Evolutionary conservation across 37 sponge, comb jelly and placozoan genomes (phyloP).

Genomic region (Cliona cf. orientalis): DNA sequence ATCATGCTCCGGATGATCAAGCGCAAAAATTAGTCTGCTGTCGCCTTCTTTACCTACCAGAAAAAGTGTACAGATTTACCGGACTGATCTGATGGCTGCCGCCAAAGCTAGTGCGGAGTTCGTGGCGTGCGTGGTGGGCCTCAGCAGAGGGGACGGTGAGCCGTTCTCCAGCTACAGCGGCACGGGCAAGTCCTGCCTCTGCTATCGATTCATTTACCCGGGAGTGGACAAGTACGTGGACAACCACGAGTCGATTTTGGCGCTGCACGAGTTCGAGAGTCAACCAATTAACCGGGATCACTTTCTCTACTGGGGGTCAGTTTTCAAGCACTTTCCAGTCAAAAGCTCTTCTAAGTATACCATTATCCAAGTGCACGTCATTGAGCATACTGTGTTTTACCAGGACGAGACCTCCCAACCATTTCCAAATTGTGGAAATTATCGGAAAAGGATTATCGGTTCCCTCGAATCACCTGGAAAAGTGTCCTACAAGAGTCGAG

Average conservation of each 20-base stretch:
- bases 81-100: too few relatives aligned
- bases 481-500: slow-evolving; percentile 47
- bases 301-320: slow-evolving; percentile 74
- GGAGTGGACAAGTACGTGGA: slow-evolving; percentile 48
- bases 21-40: too few relatives aligned
- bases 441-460: slow-evolving; percentile 19
- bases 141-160: slow-evolving; percentile 8
- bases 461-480: slow-evolving; percentile 57
- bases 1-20: too few relatives aligned
- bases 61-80: too few relatives aligned
- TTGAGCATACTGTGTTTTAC: slow-evolving; percentile 75
- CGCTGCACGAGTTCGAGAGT: slow-evolving; percentile 70
- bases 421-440: slow-evolving; percentile 27
- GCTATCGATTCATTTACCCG: slow-evolving; percentile 70
- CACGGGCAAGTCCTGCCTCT: slow-evolving; percentile 76
- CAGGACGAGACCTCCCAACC: slow-evolving; percentile 60
- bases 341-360: neutral
- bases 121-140: slow-evolving; percentile 55
- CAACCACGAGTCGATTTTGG: slow-evolving; percentile 61
- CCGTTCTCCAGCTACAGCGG: slow-evolving; percentile 24
- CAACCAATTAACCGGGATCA: slow-evolving; percentile 43
- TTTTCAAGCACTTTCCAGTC: neutral
- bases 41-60: too few relatives aligned
- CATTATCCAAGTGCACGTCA: slow-evolving; percentile 30
- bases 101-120: slow-evolving; percentile 2